Conservation (phyloP, 2,113 vertebrate species). For the Lepidothrix coronata region DNA sequence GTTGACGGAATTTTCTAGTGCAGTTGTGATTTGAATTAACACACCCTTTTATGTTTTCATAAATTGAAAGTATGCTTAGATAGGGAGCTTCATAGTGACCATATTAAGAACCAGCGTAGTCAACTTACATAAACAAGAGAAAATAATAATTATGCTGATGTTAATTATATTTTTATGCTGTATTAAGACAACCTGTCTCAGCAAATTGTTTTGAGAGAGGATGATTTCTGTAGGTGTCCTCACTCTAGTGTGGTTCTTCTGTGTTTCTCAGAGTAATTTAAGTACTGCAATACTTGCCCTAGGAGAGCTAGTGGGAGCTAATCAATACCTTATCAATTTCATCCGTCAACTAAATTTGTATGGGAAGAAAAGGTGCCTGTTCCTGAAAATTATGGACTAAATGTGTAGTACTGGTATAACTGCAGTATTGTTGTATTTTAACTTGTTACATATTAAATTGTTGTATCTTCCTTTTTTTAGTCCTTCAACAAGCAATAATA, state of each 20-base stretch:
- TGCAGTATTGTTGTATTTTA: background rate
- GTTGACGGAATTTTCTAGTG: background rate
- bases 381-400: background rate
- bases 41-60: background rate
- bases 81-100: background rate
- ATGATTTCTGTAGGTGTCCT: background rate
- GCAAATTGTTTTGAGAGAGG: background rate
- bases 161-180: background rate
- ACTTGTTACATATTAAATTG: background rate
- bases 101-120: background rate
- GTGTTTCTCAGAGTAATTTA: background rate
- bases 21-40: background rate
- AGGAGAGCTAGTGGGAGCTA: background rate
- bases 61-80: background rate
- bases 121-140: background rate
- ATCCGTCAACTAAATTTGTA: background rate
- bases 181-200: background rate
- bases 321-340: background rate
- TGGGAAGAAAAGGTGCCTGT: background rate
- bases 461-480: slow-evolving; percentile 64
- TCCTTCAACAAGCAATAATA: slow-evolving; percentile 98
- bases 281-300: background rate
- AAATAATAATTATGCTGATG: background rate
- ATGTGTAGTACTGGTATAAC: background rate
- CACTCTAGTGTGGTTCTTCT: background rate